Evolutionary conservation across 2,888 invertebrate species (phyloP).

Genomic region (Pristionchus exspectatus): DNA sequence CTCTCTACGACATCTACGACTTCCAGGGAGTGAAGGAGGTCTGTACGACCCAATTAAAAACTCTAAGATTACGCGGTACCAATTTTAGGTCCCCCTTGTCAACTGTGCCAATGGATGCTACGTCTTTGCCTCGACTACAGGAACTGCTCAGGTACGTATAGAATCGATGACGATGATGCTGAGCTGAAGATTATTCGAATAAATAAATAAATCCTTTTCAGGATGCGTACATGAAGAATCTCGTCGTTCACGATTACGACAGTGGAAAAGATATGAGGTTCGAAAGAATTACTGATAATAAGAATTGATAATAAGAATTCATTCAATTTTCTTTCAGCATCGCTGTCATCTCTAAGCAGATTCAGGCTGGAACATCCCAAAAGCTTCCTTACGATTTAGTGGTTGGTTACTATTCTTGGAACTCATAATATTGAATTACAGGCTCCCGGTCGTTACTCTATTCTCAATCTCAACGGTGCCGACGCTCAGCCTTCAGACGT

Average conservation of each 20-base stretch:
- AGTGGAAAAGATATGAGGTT: background rate
- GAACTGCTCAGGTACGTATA: background rate
- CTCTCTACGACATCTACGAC: conserved; percentile 18
- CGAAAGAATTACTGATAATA: background rate
- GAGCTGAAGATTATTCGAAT: too few relatives aligned
- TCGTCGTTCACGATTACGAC: background rate
- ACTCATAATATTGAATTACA: background rate
- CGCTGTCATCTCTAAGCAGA: background rate
- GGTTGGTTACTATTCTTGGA: background rate
- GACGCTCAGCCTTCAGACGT: background rate
- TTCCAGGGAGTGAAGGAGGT: conserved; percentile 8
- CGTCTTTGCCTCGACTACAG: conserved; percentile 1
- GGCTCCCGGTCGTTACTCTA: background rate
- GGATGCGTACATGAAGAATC: conserved; percentile 33
- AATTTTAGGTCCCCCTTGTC: background rate
- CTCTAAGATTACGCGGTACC: background rate
- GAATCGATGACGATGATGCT: background rate
- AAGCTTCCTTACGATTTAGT: background rate
- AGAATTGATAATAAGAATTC: background rate
- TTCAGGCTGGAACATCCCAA: background rate
- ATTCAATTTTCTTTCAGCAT: background rate
- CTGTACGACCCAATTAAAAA: background rate
- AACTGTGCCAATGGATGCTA: background rate
- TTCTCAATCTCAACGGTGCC: background rate
- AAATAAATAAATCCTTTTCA: background rate